Conservation (phyloP, 1,140 invertebrate species). For the Harpegnathos saltator region DNA sequence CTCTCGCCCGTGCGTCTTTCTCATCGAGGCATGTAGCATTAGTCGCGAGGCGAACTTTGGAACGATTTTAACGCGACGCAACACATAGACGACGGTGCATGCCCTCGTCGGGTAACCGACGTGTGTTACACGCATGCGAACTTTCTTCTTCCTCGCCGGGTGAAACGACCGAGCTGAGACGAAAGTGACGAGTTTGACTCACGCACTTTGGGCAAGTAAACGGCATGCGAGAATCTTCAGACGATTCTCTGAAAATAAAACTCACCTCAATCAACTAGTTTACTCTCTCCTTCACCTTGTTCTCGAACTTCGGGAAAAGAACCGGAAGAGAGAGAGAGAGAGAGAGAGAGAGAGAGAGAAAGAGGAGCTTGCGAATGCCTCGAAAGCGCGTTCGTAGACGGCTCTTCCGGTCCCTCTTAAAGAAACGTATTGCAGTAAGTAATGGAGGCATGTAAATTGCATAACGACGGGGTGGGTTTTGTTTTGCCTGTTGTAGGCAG, state of each 20-base stretch:
- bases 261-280: background rate
- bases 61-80: conserved; percentile 1
- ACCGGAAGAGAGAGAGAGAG: background rate
- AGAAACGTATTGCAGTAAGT: conserved; percentile 58
- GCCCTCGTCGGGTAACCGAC: conserved; percentile 21
- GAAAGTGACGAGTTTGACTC: conserved; percentile 19
- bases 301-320: background rate
- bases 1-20: background rate
- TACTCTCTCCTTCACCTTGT: background rate
- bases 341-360: background rate
- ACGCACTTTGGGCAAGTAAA: conserved; percentile 62
- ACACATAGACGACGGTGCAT: conserved; percentile 29
- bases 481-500: conserved; percentile 83
- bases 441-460: conserved; percentile 64
- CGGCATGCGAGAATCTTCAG: conserved; percentile 34
- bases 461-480: conserved; percentile 72
- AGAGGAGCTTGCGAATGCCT: conserved; percentile 3
- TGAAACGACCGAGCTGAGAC: conserved; percentile 47
- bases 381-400: conserved; percentile 4
- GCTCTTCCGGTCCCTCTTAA: conserved; percentile 45
- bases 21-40: conserved; percentile 28
- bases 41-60: conserved; percentile 7
- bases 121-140: background rate
- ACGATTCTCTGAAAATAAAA: background rate
- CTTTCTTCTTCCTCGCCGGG: conserved; percentile 5